These are phyloP conservation scores for Casuarius casuarius DNA, from an alignment of 2,113 vertebrate species.

Conservation along the genomic window DNA sequence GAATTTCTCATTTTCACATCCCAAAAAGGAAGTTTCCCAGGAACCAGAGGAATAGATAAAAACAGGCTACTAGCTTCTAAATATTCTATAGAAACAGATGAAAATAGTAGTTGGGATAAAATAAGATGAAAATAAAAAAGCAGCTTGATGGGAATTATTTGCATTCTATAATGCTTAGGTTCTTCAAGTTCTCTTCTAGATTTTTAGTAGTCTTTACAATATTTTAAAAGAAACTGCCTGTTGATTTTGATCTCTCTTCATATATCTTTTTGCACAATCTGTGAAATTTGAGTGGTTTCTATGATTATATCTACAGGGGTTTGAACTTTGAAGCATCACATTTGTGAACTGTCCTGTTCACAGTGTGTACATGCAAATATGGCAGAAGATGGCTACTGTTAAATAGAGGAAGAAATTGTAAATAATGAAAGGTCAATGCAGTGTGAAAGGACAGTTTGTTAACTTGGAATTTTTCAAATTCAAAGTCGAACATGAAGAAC, in stretches of 20 bases:
- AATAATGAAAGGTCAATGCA: not conserved
- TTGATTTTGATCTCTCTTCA: not conserved
- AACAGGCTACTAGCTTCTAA: not conserved
- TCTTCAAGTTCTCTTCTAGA: not conserved
- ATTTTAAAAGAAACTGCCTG: not conserved
- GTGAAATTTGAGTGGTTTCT: not conserved
- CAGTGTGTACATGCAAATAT: not conserved
- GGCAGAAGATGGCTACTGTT: not conserved
- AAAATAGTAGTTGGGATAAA: not conserved
- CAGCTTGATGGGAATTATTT: not conserved
- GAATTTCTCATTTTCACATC: not conserved
- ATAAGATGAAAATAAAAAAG: not conserved
- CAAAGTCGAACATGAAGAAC: not conserved
- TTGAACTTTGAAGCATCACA: not conserved
- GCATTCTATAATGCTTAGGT: not conserved
- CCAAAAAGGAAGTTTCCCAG: not conserved
- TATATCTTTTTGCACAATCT: not conserved
- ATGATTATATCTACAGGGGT: not conserved
- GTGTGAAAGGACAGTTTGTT: not conserved
- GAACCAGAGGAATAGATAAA: not conserved
- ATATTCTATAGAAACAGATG: not conserved
- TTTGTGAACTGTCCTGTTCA: not conserved
- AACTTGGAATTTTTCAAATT: not conserved
- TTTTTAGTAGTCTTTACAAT: not conserved
- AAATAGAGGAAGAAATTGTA: not conserved